Evolutionary conservation across 1,140 invertebrate species (phyloP).

Genomic region (Drosophila seguyi): DNA sequence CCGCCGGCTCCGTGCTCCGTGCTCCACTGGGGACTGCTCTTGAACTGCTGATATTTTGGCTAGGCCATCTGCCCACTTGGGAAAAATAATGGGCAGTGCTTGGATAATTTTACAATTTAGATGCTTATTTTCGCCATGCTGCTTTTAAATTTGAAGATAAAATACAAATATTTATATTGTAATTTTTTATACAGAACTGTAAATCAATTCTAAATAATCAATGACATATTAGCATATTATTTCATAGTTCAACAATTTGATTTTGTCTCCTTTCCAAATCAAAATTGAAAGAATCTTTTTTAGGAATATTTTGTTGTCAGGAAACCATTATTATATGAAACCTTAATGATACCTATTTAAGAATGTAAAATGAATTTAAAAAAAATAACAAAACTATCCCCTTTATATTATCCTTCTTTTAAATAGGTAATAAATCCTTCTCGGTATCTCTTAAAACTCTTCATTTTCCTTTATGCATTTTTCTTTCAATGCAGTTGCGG

Average conservation of each 20-base stretch:
- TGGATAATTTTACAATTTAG: not conserved
- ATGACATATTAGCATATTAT: not conserved
- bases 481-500: constrained; percentile 53
- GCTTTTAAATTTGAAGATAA: not conserved
- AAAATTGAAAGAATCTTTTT: not conserved
- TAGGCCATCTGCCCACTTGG: constrained; percentile 43
- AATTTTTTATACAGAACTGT: not conserved
- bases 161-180: not conserved
- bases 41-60: constrained; percentile 72
- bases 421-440: not conserved
- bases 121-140: not conserved
- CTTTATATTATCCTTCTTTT: not conserved
- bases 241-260: not conserved
- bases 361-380: not conserved
- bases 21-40: constrained; percentile 59
- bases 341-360: not conserved
- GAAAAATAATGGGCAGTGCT: not conserved
- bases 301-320: too few relatives aligned
- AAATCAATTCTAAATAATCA: not conserved
- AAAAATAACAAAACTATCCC: not conserved
- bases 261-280: not conserved
- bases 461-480: constrained; percentile 6
- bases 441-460: not conserved
- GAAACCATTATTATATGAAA: not conserved
- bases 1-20: constrained; percentile 17